These are phyloP conservation scores for Sebastes trivittatus DNA, from an alignment of 2,797 vertebrate species.

Conservation along the genomic window DNA sequence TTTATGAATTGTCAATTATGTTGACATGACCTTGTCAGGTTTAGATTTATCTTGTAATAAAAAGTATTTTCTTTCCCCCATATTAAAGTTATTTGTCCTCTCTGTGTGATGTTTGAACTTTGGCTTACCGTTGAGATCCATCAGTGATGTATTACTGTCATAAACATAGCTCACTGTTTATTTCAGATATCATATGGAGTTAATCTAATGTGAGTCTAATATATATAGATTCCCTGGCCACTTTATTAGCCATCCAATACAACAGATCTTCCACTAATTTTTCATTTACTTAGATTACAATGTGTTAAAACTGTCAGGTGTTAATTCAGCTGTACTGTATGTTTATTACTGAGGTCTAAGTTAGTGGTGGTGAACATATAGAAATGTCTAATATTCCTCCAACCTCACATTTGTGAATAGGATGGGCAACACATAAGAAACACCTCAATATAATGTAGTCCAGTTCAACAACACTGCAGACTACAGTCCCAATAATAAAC, in stretches of 20 bases:
- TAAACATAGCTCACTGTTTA: not conserved
- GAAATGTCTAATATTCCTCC: not conserved
- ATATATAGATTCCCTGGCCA: not conserved
- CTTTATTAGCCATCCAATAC: not conserved
- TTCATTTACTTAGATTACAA: not conserved
- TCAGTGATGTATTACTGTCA: not conserved
- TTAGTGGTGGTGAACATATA: not conserved
- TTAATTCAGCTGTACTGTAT: not conserved
- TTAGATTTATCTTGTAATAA: conserved; percentile 41
- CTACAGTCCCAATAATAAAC: not conserved
- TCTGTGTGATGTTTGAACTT: not conserved
- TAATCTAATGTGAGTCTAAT: not conserved
- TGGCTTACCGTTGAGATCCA: not conserved
- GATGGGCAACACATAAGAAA: not conserved
- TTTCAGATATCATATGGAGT: not conserved
- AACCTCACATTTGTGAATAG: not conserved
- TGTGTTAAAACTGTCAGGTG: not conserved
- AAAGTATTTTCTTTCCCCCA: not conserved
- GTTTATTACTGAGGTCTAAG: not conserved
- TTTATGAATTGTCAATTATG: conserved; percentile 56
- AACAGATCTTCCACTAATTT: not conserved
- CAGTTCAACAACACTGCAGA: not conserved
- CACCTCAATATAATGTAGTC: not conserved
- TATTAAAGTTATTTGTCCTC: not conserved
- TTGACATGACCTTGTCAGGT: conserved; percentile 34